Evolutionary conservation across 1,140 invertebrate genomes (phyloP).

Genomic region (Galendromus occidentalis): DNA sequence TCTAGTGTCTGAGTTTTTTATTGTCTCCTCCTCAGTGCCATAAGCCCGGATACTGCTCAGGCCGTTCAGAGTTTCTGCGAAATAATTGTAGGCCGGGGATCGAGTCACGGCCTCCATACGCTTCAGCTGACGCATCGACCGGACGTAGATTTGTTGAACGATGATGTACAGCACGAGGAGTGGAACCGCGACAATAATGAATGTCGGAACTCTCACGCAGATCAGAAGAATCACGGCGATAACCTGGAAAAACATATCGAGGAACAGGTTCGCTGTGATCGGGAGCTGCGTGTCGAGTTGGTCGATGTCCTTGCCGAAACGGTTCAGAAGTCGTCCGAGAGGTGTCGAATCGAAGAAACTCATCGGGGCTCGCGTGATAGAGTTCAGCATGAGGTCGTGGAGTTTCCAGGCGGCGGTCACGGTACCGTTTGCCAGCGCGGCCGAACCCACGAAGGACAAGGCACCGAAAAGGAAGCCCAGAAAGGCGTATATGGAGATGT

Average conservation of each 20-base stretch:
- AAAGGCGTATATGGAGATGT: no score
- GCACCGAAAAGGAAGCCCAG: no score
- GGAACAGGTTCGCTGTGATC: neutral
- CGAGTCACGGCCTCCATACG: constrained; percentile 31
- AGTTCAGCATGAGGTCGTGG: no score
- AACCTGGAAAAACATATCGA: constrained; percentile 39
- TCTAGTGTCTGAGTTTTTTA: constrained; percentile 27
- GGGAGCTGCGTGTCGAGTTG: constrained; percentile 10
- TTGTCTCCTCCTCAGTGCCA: constrained; percentile 23
- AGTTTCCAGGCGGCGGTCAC: no score
- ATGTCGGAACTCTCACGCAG: constrained; percentile 50
- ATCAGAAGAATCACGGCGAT: constrained; percentile 69
- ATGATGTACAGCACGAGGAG: constrained; percentile 42
- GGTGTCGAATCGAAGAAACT: constrained; percentile 41
- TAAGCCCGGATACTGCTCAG: constrained; percentile 30
- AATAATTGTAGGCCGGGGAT: constrained; percentile 35
- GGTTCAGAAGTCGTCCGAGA: neutral
- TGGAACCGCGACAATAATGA: constrained; percentile 57
- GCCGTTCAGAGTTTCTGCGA: constrained; percentile 31
- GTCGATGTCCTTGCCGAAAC: constrained; percentile 15
- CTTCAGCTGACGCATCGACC: constrained; percentile 34
- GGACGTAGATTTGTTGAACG: constrained; percentile 28
- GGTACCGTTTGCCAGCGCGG: no score
- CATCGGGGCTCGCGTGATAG: constrained; percentile 40
- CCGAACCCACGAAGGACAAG: no score